These are phyloP conservation scores for Lasioglossum lativentre DNA, from an alignment of 2,888 invertebrate species.

Conservation along the genomic window DNA sequence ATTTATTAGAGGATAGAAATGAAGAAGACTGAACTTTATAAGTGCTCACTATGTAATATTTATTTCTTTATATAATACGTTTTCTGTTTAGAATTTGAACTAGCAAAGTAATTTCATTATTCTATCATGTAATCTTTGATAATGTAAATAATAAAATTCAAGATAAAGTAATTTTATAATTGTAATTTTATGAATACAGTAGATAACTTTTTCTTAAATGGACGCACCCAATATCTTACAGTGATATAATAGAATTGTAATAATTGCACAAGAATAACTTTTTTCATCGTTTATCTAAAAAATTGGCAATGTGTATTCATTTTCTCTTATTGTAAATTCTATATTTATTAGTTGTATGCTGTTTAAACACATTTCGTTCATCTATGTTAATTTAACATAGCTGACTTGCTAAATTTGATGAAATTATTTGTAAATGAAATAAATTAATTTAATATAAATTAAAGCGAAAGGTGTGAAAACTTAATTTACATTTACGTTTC, in stretches of 20 bases:
- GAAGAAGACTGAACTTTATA: constrained; percentile 69
- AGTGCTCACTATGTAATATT: constrained; percentile 62
- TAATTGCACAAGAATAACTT: constrained; percentile 13
- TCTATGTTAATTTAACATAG: constrained; percentile 1
- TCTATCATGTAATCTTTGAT: constrained; percentile 29
- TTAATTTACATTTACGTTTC: neutral
- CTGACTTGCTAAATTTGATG: constrained; percentile 12
- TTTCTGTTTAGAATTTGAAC: constrained; percentile 38
- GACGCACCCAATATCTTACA: constrained; percentile 14
- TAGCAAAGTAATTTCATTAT: constrained; percentile 30
- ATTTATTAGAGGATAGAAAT: constrained; percentile 63
- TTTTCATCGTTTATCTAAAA: constrained; percentile 12
- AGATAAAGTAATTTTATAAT: constrained; percentile 47
- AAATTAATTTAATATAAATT: neutral
- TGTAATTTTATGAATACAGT: constrained; percentile 26
- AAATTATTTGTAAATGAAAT: constrained; percentile 13
- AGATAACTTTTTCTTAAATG: constrained; percentile 6
- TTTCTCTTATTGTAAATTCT: neutral
- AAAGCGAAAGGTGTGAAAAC: neutral
- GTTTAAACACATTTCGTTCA: neutral
- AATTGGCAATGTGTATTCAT: neutral
- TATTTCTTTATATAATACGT: constrained; percentile 35
- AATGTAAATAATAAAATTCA: constrained; percentile 57
- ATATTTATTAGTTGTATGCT: constrained; percentile 24
- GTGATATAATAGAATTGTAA: constrained; percentile 26